Percentiles rank a stretch among this genome's conserved stretches.
These are phyloP conservation scores for Madoqua kirkii DNA, from an alignment of 2,113 vertebrate species.

Conservation along the genomic window DNA sequence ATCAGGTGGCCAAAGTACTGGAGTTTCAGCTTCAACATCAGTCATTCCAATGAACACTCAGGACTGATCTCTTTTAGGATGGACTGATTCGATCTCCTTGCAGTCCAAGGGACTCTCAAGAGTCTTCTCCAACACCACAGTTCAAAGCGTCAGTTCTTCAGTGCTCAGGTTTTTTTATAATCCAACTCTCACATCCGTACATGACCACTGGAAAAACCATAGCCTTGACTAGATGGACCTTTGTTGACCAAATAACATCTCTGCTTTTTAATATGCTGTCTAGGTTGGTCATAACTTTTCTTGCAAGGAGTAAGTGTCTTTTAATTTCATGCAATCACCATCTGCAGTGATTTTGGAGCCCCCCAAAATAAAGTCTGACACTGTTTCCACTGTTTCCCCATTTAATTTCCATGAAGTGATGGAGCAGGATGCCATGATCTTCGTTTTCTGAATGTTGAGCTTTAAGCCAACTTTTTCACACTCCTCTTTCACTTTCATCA, in stretches of 20 bases:
- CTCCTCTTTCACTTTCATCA: background rate
- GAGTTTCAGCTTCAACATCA: background rate
- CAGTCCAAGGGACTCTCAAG: background rate
- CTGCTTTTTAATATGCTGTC: background rate
- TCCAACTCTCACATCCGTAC: background rate
- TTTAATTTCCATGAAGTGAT: background rate
- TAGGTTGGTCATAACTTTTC: background rate
- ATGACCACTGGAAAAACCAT: background rate
- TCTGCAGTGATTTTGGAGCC: background rate
- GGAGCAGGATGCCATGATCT: background rate
- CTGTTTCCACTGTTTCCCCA: background rate
- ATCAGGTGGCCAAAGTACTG: background rate
- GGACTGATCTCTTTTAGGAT: background rate
- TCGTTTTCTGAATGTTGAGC: background rate
- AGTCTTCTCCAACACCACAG: background rate
- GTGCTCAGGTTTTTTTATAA: background rate
- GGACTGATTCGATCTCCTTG: background rate
- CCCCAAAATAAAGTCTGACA: background rate
- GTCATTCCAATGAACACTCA: background rate
- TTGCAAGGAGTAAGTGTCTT: background rate
- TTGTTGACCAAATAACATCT: background rate
- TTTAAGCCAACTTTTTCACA: background rate
- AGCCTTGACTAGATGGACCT: background rate
- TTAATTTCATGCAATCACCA: background rate
- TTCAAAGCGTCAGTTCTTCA: background rate